phyloP scores from a whole-genome alignment of 2,797 vertebrate species.

The Periophthalmus magnuspinnatus region DNA sequence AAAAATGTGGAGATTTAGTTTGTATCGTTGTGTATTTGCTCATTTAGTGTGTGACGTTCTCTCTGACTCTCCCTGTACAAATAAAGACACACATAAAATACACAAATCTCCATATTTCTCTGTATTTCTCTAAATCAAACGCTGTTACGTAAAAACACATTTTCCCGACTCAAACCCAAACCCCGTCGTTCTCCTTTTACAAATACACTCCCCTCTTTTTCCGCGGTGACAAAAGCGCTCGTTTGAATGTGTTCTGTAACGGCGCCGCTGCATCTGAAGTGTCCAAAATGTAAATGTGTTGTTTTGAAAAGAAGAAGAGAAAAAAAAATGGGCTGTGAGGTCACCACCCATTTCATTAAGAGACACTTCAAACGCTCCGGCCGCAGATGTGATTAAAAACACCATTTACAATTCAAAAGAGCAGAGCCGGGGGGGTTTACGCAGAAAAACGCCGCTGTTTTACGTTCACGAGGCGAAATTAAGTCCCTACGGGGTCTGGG shows the following conservation, averaged over 20 bases:
- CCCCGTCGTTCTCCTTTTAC: background rate
- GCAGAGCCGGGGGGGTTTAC: background rate
- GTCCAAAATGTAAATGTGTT: slow-evolving; percentile 56
- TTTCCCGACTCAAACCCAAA: background rate
- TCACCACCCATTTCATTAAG: slow-evolving; percentile 70
- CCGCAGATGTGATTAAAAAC: slow-evolving; percentile 55
- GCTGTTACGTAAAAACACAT: too few relatives aligned
- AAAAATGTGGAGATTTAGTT: too few relatives aligned
- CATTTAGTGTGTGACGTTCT: too few relatives aligned
- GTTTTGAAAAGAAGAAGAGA: slow-evolving; percentile 50
- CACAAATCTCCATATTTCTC: too few relatives aligned
- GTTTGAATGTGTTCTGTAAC: slow-evolving; percentile 61
- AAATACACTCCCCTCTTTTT: background rate
- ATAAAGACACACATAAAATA: too few relatives aligned
- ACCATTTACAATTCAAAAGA: background rate
- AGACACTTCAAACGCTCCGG: slow-evolving; percentile 25
- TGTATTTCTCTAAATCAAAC: too few relatives aligned
- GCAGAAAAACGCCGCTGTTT: background rate
- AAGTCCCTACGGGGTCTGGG: too few relatives aligned
- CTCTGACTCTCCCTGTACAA: too few relatives aligned
- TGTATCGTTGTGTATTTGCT: too few relatives aligned
- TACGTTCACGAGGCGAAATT: too few relatives aligned
- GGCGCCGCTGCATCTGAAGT: slow-evolving; percentile 24
- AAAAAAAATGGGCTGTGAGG: slow-evolving; percentile 39
- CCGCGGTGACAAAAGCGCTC: background rate